These are phyloP conservation scores for Trididemnum nubilum DNA, from an alignment of 23 tunicate genomes.

Conservation along the genomic window DNA sequence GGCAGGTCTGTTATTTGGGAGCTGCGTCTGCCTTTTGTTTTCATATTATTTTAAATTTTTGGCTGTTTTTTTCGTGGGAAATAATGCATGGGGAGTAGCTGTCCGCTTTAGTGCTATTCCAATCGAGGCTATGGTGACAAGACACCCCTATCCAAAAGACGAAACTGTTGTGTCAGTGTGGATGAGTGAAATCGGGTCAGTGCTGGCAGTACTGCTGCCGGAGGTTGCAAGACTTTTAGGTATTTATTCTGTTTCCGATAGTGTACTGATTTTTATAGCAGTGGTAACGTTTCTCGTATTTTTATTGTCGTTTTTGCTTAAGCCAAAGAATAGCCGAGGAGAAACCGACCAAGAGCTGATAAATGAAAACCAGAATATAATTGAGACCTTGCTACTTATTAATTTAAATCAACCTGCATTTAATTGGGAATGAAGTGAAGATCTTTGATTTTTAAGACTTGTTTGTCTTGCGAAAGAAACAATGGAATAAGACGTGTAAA, in stretches of 20 bases:
- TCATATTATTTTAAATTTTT: background rate
- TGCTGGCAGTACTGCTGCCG: background rate
- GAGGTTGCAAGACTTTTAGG: background rate
- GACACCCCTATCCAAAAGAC: background rate
- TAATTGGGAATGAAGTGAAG: too few species aligned
- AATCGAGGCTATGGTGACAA: background rate
- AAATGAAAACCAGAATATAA: background rate
- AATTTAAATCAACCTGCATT: too few species aligned
- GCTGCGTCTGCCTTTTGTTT: background rate
- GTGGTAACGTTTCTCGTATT: background rate
- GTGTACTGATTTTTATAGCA: background rate
- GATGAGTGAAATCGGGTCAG: background rate
- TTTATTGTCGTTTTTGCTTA: background rate
- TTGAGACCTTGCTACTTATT: too few species aligned
- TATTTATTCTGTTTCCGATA: background rate
- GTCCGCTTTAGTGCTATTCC: background rate
- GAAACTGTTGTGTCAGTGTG: background rate
- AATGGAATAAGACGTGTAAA: too few species aligned
- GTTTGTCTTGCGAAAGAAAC: too few species aligned
- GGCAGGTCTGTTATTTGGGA: background rate
- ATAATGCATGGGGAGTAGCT: background rate
- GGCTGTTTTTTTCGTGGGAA: background rate
- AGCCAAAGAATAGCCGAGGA: constrained; percentile 4
- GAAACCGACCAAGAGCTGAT: background rate
- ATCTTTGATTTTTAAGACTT: too few species aligned